Conservation (phyloP, 1,140 invertebrate species). For the Saccostrea cuccullata region DNA sequence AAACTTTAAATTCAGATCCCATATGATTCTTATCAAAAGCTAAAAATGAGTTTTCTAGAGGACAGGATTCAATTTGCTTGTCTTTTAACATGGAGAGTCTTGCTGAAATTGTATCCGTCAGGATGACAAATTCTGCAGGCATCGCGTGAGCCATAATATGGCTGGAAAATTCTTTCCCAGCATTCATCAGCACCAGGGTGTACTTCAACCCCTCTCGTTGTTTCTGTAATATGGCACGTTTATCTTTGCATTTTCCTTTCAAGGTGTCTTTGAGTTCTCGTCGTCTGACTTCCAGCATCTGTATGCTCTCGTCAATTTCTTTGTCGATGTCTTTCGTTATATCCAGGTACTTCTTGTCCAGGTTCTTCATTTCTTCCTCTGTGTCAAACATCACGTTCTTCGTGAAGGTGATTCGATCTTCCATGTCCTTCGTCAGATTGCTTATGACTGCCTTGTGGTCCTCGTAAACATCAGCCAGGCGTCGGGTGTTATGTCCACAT, state of each 20-base stretch:
- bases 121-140: slow-evolving; percentile 56
- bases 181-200: slow-evolving; percentile 45
- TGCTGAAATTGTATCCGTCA: slow-evolving; percentile 53
- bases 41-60: slow-evolving; percentile 59
- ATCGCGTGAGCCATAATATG: slow-evolving; percentile 57
- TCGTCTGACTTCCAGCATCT: slow-evolving; percentile 44
- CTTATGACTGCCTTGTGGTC: slow-evolving; percentile 38
- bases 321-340: slow-evolving; percentile 52
- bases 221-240: slow-evolving; percentile 38
- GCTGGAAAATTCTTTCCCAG: slow-evolving; percentile 56
- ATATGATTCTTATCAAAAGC: slow-evolving; percentile 58
- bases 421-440: slow-evolving; percentile 41
- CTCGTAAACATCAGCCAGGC: slow-evolving; percentile 41
- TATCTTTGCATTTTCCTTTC: slow-evolving; percentile 46
- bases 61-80: slow-evolving; percentile 56
- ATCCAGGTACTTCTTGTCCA: slow-evolving; percentile 43
- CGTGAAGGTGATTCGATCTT: slow-evolving; percentile 39
- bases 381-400: slow-evolving; percentile 46
- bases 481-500: slow-evolving; percentile 32
- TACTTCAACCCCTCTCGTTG: slow-evolving; percentile 46
- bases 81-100: slow-evolving; percentile 52
- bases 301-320: slow-evolving; percentile 43
- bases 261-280: slow-evolving; percentile 42
- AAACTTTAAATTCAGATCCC: slow-evolving; percentile 58
- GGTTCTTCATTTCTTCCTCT: slow-evolving; percentile 42